phyloP scores from a whole-genome alignment of 2,888 invertebrate species.

The Hypolimnas misippus region DNA sequence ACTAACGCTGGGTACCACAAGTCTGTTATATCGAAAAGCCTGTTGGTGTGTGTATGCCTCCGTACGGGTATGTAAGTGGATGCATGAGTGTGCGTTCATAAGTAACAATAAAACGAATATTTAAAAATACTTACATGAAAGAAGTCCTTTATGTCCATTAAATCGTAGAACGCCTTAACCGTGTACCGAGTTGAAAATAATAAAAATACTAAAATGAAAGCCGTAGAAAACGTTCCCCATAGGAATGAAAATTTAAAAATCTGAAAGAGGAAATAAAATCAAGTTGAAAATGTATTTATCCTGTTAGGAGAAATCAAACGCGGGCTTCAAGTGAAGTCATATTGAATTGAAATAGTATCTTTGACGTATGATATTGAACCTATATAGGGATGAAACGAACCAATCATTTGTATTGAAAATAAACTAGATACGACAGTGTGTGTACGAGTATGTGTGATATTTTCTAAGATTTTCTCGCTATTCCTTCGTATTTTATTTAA shows the following conservation, averaged over 20 bases:
- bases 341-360: conserved; percentile 4
- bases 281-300: not conserved
- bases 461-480: not conserved
- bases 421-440: not conserved
- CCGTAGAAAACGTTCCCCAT: conserved; percentile 50
- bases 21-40: too few species aligned
- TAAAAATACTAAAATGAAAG: conserved; percentile 48
- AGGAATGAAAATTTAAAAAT: conserved; percentile 55
- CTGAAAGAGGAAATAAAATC: conserved; percentile 51
- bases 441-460: not conserved
- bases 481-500: not conserved
- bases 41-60: too few species aligned
- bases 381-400: not conserved
- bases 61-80: not conserved
- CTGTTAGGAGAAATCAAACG: not conserved
- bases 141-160: conserved; percentile 37
- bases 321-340: not conserved
- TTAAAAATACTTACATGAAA: conserved; percentile 36
- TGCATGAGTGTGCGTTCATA: too few species aligned
- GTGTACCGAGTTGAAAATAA: conserved; percentile 35
- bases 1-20: too few species aligned
- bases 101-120: not conserved
- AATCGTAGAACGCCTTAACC: conserved; percentile 37
- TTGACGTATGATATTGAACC: not conserved
- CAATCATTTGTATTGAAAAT: not conserved